These are phyloP conservation scores for Elmis aenea DNA, from an alignment of 2,888 invertebrate species.

Conservation along the genomic window DNA sequence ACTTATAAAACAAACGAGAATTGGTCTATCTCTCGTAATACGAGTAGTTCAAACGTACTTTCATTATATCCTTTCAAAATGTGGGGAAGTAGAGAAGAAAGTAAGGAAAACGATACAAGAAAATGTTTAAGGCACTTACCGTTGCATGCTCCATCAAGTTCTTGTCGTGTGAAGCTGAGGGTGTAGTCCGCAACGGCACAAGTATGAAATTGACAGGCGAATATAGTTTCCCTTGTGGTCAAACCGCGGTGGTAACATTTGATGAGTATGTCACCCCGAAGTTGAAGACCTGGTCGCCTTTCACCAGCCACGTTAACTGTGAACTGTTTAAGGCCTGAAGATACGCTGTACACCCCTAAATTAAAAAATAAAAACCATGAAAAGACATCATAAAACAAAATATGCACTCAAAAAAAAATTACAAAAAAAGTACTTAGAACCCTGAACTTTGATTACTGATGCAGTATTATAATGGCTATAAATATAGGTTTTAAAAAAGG, in stretches of 20 bases:
- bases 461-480: no score
- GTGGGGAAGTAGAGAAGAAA: no score
- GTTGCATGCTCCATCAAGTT: constrained; percentile 79
- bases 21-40: no score
- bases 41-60: no score
- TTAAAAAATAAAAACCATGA: constrained; percentile 12
- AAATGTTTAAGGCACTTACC: constrained; percentile 54
- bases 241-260: constrained; percentile 77
- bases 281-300: constrained; percentile 60
- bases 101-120: no score
- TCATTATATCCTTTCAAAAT: no score
- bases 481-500: no score
- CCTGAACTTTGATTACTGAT: no score
- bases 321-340: constrained; percentile 61
- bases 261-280: constrained; percentile 85
- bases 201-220: constrained; percentile 90
- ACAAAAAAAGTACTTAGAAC: constrained; percentile 1
- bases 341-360: constrained; percentile 65
- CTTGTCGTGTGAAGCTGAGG: constrained; percentile 78
- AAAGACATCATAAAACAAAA: background rate
- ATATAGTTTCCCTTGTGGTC: constrained; percentile 63
- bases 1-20: no score
- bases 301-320: constrained; percentile 66
- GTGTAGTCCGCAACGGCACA: constrained; percentile 85
- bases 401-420: background rate